Conservation (phyloP, 2,888 invertebrate genomes). For the Eristalis intricaria region DNA sequence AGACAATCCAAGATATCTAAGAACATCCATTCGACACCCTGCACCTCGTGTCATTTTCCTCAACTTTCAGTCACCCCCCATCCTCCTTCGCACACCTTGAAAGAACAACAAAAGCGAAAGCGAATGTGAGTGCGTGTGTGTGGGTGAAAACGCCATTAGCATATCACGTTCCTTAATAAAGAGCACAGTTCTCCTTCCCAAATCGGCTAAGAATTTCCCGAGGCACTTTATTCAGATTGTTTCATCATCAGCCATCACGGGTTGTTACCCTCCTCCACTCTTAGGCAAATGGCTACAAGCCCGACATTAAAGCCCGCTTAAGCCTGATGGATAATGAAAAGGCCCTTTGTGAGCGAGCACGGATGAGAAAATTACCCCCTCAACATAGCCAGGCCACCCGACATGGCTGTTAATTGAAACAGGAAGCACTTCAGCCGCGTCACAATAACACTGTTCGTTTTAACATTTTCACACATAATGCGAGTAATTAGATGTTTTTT, state of each 20-base stretch:
- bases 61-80: not conserved
- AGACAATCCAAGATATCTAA: too few relatives aligned
- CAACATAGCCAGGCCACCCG: conserved; percentile 5
- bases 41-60: too few relatives aligned
- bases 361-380: conserved; percentile 63
- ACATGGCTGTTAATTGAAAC: conserved; percentile 61
- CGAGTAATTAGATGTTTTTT: conserved; percentile 68
- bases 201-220: not conserved
- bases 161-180: conserved; percentile 6
- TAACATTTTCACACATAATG: conserved; percentile 67
- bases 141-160: not conserved
- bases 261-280: conserved; percentile 22
- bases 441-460: conserved; percentile 56
- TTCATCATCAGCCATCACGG: conserved; percentile 5
- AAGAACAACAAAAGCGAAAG: not conserved
- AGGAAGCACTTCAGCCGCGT: conserved; percentile 62
- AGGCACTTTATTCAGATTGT: conserved; percentile 11
- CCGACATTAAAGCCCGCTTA: conserved; percentile 34
- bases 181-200: not conserved
- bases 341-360: conserved; percentile 52
- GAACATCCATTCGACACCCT: too few relatives aligned
- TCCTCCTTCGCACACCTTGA: not conserved
- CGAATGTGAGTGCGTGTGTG: not conserved
- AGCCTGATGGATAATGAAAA: conserved; percentile 56
- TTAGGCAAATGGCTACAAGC: not conserved